Percentiles rank a stretch among this genome's conserved stretches.
phyloP scores from a whole-genome alignment of 1,140 invertebrate species.

The Drosophila pallidifrons region DNA sequence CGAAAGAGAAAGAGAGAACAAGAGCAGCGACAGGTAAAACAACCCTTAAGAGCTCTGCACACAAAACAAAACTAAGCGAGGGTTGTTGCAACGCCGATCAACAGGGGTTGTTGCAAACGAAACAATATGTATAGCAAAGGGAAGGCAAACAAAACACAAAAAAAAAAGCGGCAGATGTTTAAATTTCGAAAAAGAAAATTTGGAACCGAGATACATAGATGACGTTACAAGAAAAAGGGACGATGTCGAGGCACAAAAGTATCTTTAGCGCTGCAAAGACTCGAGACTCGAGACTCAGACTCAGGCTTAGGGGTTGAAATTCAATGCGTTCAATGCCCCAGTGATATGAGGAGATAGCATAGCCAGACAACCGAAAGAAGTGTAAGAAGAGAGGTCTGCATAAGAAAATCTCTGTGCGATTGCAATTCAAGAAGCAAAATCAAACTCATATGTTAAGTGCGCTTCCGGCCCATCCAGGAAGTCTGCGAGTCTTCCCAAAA shows the following conservation, averaged over 20 bases:
- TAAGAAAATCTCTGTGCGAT: conserved; percentile 34
- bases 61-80: neutral
- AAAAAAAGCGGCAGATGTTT: conserved; percentile 66
- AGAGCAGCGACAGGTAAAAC: conserved; percentile 67
- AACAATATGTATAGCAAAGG: conserved; percentile 4
- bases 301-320: conserved; percentile 66
- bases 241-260: conserved; percentile 40
- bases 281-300: neutral
- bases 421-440: conserved; percentile 21
- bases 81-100: conserved; percentile 34
- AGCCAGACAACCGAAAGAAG: neutral
- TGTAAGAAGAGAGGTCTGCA: neutral
- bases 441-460: conserved; percentile 54
- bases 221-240: conserved; percentile 26
- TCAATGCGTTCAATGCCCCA: conserved; percentile 61
- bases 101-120: conserved; percentile 39
- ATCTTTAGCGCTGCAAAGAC: conserved; percentile 35
- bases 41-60: conserved; percentile 46
- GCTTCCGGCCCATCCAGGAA: conserved; percentile 69
- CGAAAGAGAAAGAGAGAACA: conserved; percentile 11
- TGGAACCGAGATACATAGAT: conserved; percentile 51
- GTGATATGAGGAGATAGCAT: neutral
- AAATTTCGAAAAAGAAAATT: conserved; percentile 64
- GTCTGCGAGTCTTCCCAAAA: conserved; percentile 36
- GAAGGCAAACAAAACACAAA: neutral